These are phyloP conservation scores for Pogonophryne albipinna DNA, from an alignment of 2,797 vertebrate species.

Conservation along the genomic window DNA sequence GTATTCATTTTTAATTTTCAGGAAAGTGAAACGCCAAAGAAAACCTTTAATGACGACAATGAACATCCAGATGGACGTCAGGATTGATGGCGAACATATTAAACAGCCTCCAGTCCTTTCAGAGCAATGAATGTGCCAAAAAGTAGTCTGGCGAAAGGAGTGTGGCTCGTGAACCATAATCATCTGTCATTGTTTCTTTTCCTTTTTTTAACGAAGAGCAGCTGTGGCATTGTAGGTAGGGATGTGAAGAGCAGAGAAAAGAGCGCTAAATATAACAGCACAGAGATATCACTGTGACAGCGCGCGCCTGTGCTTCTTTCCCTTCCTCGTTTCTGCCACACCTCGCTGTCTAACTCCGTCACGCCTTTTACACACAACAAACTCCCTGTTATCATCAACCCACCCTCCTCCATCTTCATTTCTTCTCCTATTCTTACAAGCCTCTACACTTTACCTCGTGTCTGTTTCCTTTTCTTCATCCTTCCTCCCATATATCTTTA, in stretches of 20 bases:
- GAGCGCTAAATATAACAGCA: slow-evolving; percentile 70
- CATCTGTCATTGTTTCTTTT: slow-evolving; percentile 49
- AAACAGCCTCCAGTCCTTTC: slow-evolving; percentile 19
- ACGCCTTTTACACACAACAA: slow-evolving; percentile 27
- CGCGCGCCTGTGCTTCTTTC: slow-evolving; percentile 38
- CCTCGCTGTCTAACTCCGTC: slow-evolving; percentile 42
- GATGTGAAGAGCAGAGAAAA: slow-evolving; percentile 53
- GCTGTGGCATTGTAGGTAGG: slow-evolving; percentile 59
- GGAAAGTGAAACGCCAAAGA: not conserved
- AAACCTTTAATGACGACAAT: slow-evolving; percentile 13
- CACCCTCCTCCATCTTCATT: slow-evolving; percentile 30
- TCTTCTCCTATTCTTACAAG: slow-evolving; percentile 2
- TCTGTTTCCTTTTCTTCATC: slow-evolving; percentile 3
- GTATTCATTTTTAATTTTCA: not conserved
- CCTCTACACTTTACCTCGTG: slow-evolving; percentile 6
- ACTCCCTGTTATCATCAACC: slow-evolving; percentile 19
- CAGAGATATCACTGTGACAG: slow-evolving; percentile 67
- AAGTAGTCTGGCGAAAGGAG: slow-evolving; percentile 23
- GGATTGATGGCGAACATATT: not conserved
- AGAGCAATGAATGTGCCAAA: slow-evolving; percentile 28
- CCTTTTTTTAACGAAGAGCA: slow-evolving; percentile 49
- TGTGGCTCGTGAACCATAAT: slow-evolving; percentile 43
- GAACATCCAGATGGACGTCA: slow-evolving; percentile 27
- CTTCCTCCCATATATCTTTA: not conserved
- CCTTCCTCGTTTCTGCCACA: slow-evolving; percentile 40